These are phyloP conservation scores for Drepanosiphum platanoidis DNA, from an alignment of 2,888 invertebrate genomes.

Conservation along the genomic window DNA sequence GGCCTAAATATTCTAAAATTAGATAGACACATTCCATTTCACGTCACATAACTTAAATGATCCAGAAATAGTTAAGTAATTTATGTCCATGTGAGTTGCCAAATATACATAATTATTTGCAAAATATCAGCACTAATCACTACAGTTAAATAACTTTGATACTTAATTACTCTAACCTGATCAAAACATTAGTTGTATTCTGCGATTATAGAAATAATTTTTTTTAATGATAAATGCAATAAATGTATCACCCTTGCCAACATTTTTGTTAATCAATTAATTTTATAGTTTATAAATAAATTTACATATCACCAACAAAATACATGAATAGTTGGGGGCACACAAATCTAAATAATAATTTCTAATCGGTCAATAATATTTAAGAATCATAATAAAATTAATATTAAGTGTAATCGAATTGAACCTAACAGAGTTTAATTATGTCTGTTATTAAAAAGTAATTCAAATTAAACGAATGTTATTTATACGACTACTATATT, in stretches of 20 bases:
- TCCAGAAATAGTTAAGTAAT: conserved; percentile 46
- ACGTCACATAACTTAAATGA: conserved; percentile 26
- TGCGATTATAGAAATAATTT: background rate
- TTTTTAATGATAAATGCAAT: background rate
- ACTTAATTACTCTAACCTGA: background rate
- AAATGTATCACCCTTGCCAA: background rate
- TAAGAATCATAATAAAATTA: background rate
- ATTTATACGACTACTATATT: too few relatives aligned
- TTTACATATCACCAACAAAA: background rate
- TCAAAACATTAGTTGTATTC: conserved; percentile 21
- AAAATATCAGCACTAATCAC: conserved; percentile 29
- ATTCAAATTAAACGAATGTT: background rate
- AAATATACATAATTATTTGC: conserved; percentile 20
- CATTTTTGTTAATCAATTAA: background rate
- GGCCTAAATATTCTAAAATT: conserved; percentile 46
- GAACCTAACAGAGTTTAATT: background rate
- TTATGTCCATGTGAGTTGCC: conserved; percentile 28
- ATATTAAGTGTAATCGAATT: too few relatives aligned
- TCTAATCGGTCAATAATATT: background rate
- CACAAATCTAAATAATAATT: background rate
- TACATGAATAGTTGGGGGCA: background rate
- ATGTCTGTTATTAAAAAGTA: background rate
- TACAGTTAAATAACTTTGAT: background rate
- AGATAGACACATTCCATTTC: conserved; percentile 38
- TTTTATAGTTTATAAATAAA: background rate